phyloP scores from a whole-genome alignment of 2,888 invertebrate genomes.

The Dione juno region DNA sequence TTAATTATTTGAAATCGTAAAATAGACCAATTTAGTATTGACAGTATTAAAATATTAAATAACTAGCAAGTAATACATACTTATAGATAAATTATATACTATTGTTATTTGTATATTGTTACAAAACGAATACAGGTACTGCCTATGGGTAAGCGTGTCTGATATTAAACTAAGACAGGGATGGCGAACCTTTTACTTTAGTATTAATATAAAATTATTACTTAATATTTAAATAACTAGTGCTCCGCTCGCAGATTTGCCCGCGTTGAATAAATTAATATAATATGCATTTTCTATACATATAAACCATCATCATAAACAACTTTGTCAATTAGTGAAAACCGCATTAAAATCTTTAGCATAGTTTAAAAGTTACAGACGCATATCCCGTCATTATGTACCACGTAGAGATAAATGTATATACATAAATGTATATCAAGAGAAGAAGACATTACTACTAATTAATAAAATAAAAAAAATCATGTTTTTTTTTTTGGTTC shows the following conservation, averaged over 20 bases:
- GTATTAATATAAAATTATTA: not conserved
- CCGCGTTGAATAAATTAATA: no score
- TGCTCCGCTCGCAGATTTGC: no score
- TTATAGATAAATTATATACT: slow-evolving; percentile 63
- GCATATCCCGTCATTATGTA: no score
- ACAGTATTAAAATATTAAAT: slow-evolving; percentile 59
- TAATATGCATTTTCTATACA: no score
- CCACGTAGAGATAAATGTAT: no score
- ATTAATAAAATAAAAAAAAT: no score
- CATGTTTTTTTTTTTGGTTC: not conserved
- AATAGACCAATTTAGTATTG: slow-evolving; percentile 6
- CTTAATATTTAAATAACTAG: not conserved
- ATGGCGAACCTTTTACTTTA: slow-evolving; percentile 25
- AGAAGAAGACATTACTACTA: no score
- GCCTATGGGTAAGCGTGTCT: slow-evolving; percentile 76
- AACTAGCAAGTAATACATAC: slow-evolving; percentile 67
- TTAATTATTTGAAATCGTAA: not conserved
- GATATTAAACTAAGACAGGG: slow-evolving; percentile 50
- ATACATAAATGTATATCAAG: no score
- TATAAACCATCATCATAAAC: no score
- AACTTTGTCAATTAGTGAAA: no score
- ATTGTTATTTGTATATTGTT: slow-evolving; percentile 72
- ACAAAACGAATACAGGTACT: slow-evolving; percentile 77
- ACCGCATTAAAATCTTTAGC: no score
- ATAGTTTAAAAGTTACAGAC: no score